Conservation (phyloP, 2,888 invertebrate genomes). For the Metellina segmentata region DNA sequence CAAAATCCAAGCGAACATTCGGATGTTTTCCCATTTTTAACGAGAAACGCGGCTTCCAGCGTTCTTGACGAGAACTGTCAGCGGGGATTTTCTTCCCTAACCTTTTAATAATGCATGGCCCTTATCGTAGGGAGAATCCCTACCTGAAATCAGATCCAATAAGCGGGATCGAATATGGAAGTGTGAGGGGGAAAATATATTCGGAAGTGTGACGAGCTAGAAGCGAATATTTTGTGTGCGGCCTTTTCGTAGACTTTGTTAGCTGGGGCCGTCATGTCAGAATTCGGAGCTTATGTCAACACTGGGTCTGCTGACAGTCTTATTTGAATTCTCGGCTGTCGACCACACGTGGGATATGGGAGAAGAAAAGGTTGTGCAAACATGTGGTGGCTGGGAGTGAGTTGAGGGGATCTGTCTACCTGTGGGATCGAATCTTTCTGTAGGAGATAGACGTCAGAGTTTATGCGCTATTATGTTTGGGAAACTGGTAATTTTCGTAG, state of each 20-base stretch:
- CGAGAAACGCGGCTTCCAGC: not conserved
- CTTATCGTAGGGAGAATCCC: slow-evolving; percentile 21
- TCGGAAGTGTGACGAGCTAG: slow-evolving; percentile 6
- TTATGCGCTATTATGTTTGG: too few species aligned
- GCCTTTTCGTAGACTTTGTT: slow-evolving; percentile 18
- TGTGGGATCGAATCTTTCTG: too few species aligned
- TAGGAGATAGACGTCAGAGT: too few species aligned
- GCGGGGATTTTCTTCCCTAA: not conserved
- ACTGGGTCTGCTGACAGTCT: slow-evolving; percentile 33
- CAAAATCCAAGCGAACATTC: not conserved
- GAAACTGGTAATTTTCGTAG: too few species aligned
- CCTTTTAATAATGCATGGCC: slow-evolving; percentile 57
- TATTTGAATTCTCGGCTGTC: slow-evolving; percentile 20
- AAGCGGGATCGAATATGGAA: slow-evolving; percentile 12
- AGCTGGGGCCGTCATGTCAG: slow-evolving; percentile 9
- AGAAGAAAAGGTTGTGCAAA: not conserved
- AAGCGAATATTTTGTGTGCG: slow-evolving; percentile 39
- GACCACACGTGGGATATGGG: not conserved
- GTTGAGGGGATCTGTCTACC: too few species aligned
- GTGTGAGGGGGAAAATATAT: slow-evolving; percentile 9
- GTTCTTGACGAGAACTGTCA: slow-evolving; percentile 15
- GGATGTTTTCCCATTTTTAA: not conserved
- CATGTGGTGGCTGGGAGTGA: not conserved
- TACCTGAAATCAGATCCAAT: slow-evolving; percentile 38
- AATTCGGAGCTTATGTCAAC: slow-evolving; percentile 28